These are phyloP conservation scores for Stichopus horrens DNA, from an alignment of 53 echinoderm and acorn worm species.

Conservation along the genomic window DNA sequence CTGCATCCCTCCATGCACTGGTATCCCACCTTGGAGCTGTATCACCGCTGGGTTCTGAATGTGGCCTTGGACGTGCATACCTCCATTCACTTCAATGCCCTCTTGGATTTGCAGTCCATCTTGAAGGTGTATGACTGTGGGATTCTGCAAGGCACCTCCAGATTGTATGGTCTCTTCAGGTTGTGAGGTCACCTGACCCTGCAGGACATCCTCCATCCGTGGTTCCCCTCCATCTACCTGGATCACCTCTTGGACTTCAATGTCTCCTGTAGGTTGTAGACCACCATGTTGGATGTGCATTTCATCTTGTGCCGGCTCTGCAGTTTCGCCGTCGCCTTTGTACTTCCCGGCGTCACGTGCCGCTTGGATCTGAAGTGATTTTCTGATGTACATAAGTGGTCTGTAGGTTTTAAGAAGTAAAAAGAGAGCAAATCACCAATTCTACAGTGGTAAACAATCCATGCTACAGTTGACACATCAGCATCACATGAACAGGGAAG, in stretches of 20 bases:
- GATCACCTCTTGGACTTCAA: not conserved
- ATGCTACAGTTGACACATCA: too few species aligned
- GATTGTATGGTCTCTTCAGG: not conserved
- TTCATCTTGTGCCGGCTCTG: not conserved
- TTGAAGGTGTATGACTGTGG: not conserved
- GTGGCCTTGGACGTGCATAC: not conserved
- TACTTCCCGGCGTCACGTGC: not conserved
- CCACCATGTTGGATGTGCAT: not conserved
- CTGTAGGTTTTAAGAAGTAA: not conserved
- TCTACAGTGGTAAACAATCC: too few species aligned
- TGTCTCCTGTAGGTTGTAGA: not conserved
- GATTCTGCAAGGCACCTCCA: not conserved
- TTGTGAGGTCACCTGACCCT: not conserved
- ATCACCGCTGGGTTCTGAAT: not conserved
- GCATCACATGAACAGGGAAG: too few species aligned
- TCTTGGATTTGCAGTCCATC: not conserved
- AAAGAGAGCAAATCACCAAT: not conserved
- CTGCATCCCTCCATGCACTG: not conserved
- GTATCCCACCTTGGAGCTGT: not conserved
- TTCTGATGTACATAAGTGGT: slow-evolving; percentile 29
- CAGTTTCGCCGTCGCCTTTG: not conserved
- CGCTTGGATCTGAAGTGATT: slow-evolving; percentile 29
- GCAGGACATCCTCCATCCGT: not conserved
- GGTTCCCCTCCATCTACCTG: not conserved
- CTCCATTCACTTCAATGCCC: not conserved